Conservation (phyloP, 1,140 invertebrate species). For the Penaeus japonicus region DNA sequence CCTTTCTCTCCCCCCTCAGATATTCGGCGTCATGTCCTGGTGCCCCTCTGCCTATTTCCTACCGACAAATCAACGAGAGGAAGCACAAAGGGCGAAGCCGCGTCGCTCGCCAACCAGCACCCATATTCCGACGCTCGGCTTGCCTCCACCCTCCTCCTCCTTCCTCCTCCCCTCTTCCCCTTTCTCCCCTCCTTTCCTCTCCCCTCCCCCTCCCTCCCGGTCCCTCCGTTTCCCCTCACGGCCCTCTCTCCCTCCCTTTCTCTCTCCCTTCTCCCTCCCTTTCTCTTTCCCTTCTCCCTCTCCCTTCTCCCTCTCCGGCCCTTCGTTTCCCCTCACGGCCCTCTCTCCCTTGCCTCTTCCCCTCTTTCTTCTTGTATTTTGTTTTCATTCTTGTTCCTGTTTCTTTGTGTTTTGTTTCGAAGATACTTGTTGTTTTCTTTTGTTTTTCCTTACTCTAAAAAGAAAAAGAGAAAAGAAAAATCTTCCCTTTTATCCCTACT, state of each 20-base stretch:
- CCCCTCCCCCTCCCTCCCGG: neutral
- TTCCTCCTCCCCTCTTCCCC: neutral
- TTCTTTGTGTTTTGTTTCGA: too few relatives aligned
- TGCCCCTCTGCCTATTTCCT: constrained; percentile 55
- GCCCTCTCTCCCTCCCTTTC: neutral
- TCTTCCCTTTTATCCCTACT: too few relatives aligned
- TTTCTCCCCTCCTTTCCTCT: neutral
- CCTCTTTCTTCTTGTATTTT: neutral
- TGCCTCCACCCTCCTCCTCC: neutral
- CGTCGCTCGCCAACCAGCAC: neutral
- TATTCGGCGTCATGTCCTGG: constrained; percentile 55
- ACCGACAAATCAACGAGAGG: constrained; percentile 55
- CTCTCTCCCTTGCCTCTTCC: neutral
- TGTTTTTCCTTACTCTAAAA: too few relatives aligned
- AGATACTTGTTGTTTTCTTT: too few relatives aligned
- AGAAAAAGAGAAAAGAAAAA: too few relatives aligned
- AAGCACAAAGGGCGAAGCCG: constrained; percentile 44
- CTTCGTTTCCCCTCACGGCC: neutral
- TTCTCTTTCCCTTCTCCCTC: too few relatives aligned
- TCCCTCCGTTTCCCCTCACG: neutral
- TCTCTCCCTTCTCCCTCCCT: neutral
- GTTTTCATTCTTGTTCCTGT: too few relatives aligned
- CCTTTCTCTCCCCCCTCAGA: constrained; percentile 34
- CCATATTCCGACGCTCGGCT: neutral
- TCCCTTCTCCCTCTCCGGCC: neutral